Evolutionary conservation across 1,140 invertebrate species (phyloP).

Genomic region (Coenobita brevimanus): DNA sequence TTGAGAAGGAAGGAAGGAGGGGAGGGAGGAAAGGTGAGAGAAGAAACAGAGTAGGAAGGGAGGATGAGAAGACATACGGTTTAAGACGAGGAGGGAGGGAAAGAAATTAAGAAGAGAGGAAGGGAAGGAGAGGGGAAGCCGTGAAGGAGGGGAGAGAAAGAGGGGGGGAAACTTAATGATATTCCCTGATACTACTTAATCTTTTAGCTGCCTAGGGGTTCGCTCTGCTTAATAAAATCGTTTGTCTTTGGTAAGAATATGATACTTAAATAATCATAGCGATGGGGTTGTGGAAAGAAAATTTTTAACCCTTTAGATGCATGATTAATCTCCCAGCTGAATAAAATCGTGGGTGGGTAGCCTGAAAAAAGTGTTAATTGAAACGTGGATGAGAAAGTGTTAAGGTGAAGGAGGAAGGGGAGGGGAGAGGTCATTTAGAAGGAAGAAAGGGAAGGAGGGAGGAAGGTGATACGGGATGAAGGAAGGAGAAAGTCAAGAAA

Average conservation of each 20-base stretch:
- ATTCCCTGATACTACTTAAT: too few relatives aligned
- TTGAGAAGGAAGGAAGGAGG: neutral
- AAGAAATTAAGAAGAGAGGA: neutral
- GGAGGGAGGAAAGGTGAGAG: neutral
- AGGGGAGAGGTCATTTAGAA: neutral
- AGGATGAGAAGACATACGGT: neutral
- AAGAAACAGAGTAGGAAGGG: too few relatives aligned
- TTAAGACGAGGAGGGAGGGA: neutral
- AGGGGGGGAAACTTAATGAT: neutral
- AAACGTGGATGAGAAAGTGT: neutral
- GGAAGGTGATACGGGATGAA: neutral
- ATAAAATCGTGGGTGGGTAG: too few relatives aligned
- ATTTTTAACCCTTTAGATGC: too few relatives aligned
- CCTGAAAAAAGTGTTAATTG: neutral
- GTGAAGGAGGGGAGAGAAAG: neutral
- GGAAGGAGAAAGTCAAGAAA: neutral
- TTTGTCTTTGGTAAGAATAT: too few relatives aligned
- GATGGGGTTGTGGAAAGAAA: too few relatives aligned
- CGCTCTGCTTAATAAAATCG: too few relatives aligned
- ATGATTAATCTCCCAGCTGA: too few relatives aligned
- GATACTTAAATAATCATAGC: too few relatives aligned
- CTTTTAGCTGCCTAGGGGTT: too few relatives aligned
- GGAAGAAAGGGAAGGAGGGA: neutral
- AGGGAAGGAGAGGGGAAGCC: neutral
- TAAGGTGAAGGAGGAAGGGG: neutral